phyloP scores from a whole-genome alignment of 2,797 vertebrate species.

The Sardinella longiceps region DNA sequence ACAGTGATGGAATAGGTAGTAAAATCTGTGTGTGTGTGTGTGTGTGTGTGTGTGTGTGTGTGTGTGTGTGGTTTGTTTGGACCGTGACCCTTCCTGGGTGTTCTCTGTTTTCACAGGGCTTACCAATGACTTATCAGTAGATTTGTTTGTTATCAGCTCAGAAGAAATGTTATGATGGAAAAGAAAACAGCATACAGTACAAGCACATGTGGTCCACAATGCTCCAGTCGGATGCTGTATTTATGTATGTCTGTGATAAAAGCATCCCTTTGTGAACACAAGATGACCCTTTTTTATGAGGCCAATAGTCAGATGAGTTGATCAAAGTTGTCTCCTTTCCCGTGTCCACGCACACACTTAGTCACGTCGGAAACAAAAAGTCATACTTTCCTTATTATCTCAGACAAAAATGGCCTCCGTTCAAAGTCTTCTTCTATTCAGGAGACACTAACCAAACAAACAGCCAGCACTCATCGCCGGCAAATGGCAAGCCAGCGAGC shows the following conservation, averaged over 20 bases:
- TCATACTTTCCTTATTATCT: conserved; percentile 23
- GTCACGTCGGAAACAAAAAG: conserved; percentile 3
- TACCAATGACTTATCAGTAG: neutral
- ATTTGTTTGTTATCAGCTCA: neutral
- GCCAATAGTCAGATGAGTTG: neutral
- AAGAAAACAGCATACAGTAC: neutral
- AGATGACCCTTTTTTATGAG: neutral
- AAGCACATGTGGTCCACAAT: neutral
- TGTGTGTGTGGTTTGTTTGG: neutral
- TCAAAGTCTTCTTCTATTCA: conserved; percentile 5
- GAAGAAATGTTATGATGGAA: neutral
- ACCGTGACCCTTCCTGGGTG: neutral
- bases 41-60: neutral
- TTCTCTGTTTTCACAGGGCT: neutral
- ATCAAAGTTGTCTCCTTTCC: conserved; percentile 7
- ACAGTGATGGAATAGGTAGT: conserved; percentile 9
- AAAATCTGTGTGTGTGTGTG: neutral
- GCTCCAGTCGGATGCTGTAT: neutral
- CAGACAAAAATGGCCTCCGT: conserved; percentile 5
- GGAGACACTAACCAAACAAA: neutral
- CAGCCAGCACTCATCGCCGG: neutral
- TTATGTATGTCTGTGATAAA: neutral
- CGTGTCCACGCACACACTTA: neutral
- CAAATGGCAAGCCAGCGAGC: neutral
- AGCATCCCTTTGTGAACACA: neutral